These are phyloP conservation scores for Ophioderma brevispina DNA, from an alignment of 35 echinoderm and acorn worm genomes.

Conservation along the genomic window DNA sequence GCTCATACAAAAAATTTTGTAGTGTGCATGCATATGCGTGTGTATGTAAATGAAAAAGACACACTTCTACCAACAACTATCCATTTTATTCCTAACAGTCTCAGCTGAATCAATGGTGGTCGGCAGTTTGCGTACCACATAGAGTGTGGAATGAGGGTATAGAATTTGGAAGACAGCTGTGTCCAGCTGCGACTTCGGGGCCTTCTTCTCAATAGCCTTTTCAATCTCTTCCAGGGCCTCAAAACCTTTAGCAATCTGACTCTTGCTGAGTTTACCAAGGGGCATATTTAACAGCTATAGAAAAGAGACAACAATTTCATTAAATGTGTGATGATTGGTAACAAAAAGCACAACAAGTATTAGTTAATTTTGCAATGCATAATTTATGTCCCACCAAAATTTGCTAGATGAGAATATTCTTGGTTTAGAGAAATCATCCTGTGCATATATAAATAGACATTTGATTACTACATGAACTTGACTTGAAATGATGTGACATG, in stretches of 20 bases:
- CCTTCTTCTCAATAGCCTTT: constrained; percentile 53
- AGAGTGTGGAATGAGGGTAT: constrained; percentile 86
- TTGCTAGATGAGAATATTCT: too few relatives aligned
- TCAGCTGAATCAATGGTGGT: constrained; percentile 70
- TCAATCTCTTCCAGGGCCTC: constrained; percentile 84
- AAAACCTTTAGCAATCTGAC: constrained; percentile 93
- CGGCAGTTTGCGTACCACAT: constrained; percentile 88
- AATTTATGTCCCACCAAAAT: too few relatives aligned
- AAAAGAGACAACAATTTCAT: neutral
- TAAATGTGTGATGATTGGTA: too few relatives aligned
- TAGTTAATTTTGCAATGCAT: too few relatives aligned
- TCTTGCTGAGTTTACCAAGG: constrained; percentile 86
- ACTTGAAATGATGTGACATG: too few relatives aligned
- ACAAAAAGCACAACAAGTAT: too few relatives aligned
- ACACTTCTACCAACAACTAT: constrained; percentile 82
- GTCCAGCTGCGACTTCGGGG: constrained; percentile 25
- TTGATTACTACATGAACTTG: too few relatives aligned
- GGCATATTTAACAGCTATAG: constrained; percentile 95
- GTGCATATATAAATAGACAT: too few relatives aligned
- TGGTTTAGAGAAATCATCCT: too few relatives aligned
- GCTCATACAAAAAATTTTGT: too few relatives aligned
- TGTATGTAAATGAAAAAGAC: too few relatives aligned
- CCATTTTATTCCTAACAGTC: constrained; percentile 73
- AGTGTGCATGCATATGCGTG: neutral
- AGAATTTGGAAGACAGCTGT: constrained; percentile 86